These are phyloP conservation scores for Pilophorus perplexus DNA, from an alignment of 2,888 invertebrate species.

Conservation along the genomic window DNA sequence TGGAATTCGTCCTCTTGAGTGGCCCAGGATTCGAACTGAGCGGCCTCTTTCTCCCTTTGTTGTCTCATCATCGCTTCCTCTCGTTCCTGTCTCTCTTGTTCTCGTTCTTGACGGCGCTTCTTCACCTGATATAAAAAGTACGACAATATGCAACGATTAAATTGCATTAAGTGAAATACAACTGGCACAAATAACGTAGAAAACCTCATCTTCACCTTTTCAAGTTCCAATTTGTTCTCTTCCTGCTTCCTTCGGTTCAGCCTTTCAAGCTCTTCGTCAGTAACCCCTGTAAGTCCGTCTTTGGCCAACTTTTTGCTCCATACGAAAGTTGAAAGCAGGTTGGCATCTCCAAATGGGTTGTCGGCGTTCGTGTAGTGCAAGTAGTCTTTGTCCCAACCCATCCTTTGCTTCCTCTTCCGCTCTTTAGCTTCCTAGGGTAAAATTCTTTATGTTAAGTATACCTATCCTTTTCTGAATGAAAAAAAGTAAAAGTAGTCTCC, in stretches of 20 bases:
- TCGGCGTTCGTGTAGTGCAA: slow-evolving; percentile 96
- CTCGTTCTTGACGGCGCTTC: slow-evolving; percentile 82
- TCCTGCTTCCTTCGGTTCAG: slow-evolving; percentile 82
- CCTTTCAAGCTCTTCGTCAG: slow-evolving; percentile 75
- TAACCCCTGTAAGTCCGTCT: slow-evolving; percentile 79
- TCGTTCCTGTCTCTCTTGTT: slow-evolving; percentile 76
- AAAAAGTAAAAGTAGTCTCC: no score
- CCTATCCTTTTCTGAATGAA: no score
- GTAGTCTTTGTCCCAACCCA: slow-evolving; percentile 98
- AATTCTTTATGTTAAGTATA: no score
- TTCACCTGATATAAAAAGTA: slow-evolving; percentile 61
- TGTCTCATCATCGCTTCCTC: slow-evolving; percentile 80
- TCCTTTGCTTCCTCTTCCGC: slow-evolving; percentile 77
- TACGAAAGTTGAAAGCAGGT: slow-evolving; percentile 89
- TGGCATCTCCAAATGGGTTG: slow-evolving; percentile 97
- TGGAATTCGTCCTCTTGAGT: slow-evolving; percentile 97
- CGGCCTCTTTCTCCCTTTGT: slow-evolving; percentile 85
- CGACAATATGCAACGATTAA: slow-evolving; percentile 4
- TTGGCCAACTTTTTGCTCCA: slow-evolving; percentile 96
- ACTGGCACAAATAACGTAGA: no score
- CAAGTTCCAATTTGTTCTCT: slow-evolving; percentile 87
- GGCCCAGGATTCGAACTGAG: slow-evolving; percentile 90
- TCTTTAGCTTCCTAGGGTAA: slow-evolving; percentile 85
- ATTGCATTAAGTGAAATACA: not conserved
- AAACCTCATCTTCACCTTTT: no score